Base-by-base conservation (phyloP, 2,113 vertebrate species). In the Pleuronectes platessa region DNA sequence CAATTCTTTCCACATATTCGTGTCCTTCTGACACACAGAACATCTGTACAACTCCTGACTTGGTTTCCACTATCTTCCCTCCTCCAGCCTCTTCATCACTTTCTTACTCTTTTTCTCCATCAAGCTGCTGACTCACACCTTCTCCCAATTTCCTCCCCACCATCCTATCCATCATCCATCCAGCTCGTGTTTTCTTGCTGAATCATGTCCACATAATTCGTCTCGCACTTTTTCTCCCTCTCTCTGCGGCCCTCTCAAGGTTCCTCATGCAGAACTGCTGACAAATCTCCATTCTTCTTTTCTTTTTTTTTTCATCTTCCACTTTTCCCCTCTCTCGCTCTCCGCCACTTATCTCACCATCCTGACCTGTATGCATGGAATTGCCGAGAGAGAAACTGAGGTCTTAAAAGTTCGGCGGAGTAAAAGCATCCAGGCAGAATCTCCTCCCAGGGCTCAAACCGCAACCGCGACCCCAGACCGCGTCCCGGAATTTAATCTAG, bases 131-230 rank as follows among this genome's bases (percentile, higher is more conserved):
- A 90, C 87, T 92, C 86, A 85, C 74, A 47, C 59, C 74, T 76
- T 88, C 71, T 37, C 76, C 81, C 26, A 31, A n/a, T 85, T 84
- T 81, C 74, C 79, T 76, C 58, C 62, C 58, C 71, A 20, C 81
- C 77, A 79, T 86, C 62, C 74, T 66, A 87, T 90, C 85, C 77
- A 90, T 89, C 90, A 85, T 68, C 74, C 65, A 55, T 74, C 65
- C 77, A 71, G 64, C 61, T 42, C 18, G 64, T 18, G 62, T 61
- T 70, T 87, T 84, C 78, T 82, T 74, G 81, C 90, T 89, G 85
- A 91, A 51, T 89, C 88, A 90, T 85, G 71, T 76, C 66, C 77
- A 81, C 64, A 77, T 86, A 74, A 89, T 85, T 87, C 81, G 72
- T 83, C 76, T 84, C 73, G 42, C 73, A 61, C 67, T 79, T 77